Base-by-base conservation (phyloP, 2,888 invertebrate species). In the Eupithecia subumbrata region DNA sequence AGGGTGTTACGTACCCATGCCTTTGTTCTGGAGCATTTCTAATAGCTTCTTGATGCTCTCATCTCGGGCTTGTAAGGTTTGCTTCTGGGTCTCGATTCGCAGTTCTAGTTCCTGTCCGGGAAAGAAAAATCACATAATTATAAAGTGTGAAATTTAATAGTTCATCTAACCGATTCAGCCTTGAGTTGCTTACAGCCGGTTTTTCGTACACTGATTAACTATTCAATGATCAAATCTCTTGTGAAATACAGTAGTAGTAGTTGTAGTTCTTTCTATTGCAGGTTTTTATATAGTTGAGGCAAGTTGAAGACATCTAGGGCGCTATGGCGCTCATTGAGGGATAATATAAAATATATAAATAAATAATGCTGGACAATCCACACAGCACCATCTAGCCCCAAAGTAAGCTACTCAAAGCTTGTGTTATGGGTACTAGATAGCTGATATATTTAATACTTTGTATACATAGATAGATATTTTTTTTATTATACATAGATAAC, bases 31-130 rank as follows among this genome's bases (percentile, higher is more conserved):
- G 78, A 99, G 96, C 99, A 99, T 99, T 96, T 99, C 99, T 88
- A 99, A 96, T 86, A 99, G 96, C 94, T 99, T 99, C 95, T 99
- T 99, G 91, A 99, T 99, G 93, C 99, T 99, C 89, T 99, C 99
- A 94, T 99, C 99, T 85, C 99, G 96, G 69, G 99, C 98, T 89
- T 98, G 97, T 83, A 99, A 95, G 68, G 99, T 99, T 95, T 99
- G 99, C 93, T 99, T 99, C 95, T 99, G 99, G 48, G 99, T 99
- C 93, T 99, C 99, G 88, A 99, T 98, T 86, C 99, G 96, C 87
- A 99, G 95, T 94, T 99, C 99, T 93, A 99, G 95, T 95, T 99
- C 99, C 97, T 98, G 95, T 76, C 95, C 79, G 40, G 11, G 43
- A 68, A 8, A 64, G 18, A 64, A 64, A n/a, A 34, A 25, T 5